Base-by-base conservation (phyloP, 2,888 invertebrate species). In the Hyposoter didymator region DNA sequence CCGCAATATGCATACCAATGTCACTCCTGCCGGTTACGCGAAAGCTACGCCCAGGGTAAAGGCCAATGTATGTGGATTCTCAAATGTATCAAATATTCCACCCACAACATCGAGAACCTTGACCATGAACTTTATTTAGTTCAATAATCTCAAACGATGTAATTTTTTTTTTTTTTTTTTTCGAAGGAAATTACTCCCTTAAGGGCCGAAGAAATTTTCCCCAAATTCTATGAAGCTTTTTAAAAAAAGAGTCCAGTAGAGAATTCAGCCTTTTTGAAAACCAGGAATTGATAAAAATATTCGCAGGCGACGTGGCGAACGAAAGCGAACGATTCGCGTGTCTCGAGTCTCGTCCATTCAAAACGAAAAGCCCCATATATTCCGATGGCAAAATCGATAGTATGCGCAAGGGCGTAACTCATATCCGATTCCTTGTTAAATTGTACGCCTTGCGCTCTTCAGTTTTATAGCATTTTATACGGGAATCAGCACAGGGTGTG, bases 1-100 rank as follows among this genome's bases (percentile, higher is more conserved):
- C 87, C 87, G 85, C 85, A 88, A 88, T 88, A 88, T 88, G 88
- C 88, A 88, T 88, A 85, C 88, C 87, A 87, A 88, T 88, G 87
- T 87, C 85, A 87, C 88, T 87, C 83, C 82, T 74, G 83, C 76
- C 52, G 49, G 70, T 81, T 64, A 67, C 7, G 74, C 69, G 62
- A 75, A 59, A n/a, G 28, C 82, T 28, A 32, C 43, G 64, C 43
- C 28, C 43, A 52, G 35, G 39, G 22, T 75, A 32, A 62, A 70
- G 59, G 19, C 14, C 35, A n/a, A 73, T 35, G 22, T 43, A 67
- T 47, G 47, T 43, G 69, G 43, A 74, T 39, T 43, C 59, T 19
- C 12, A 45, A 17, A 14, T 69, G 55, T 74, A 32, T 45, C 39
- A 64, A 28, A 43, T 22, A 80, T 80, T 80, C 22, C 32, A 43